Conservation (phyloP, 2,797 vertebrate species). For the Australoheros facetus region DNA sequence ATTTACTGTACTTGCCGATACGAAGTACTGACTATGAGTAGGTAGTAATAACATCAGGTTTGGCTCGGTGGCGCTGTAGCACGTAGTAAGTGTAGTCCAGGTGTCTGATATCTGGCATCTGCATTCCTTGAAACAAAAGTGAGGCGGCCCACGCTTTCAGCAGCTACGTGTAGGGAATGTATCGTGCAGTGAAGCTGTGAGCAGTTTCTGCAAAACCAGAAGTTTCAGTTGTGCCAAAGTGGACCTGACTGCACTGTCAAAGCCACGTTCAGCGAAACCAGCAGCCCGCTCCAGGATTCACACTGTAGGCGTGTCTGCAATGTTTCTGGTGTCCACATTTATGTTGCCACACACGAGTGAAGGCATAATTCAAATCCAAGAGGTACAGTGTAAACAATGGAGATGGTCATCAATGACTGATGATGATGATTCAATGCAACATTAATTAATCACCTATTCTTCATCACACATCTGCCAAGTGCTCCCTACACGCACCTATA, state of each 20-base stretch:
- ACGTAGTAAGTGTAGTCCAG: background rate
- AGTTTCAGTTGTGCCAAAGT: background rate
- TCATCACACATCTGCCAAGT: conserved; percentile 4
- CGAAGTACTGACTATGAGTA: background rate
- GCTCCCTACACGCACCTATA: conserved; percentile 14
- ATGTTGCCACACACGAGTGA: background rate
- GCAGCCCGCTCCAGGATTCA: background rate
- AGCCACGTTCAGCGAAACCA: background rate
- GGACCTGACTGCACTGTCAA: background rate
- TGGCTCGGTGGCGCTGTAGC: background rate
- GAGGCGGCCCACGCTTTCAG: background rate
- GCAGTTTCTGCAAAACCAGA: background rate
- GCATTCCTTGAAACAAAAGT: conserved; percentile 2
- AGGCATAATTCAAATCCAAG: background rate
- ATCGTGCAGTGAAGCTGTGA: background rate
- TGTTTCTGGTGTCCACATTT: background rate
- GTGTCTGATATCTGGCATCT: background rate
- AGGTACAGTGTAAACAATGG: no score
- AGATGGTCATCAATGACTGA: background rate
- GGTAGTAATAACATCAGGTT: background rate
- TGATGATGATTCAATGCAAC: background rate
- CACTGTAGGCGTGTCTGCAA: background rate
- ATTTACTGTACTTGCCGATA: no score
- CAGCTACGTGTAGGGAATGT: background rate
- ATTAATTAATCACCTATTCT: background rate